These are phyloP conservation scores for Notospermus geniculatus DNA, from an alignment of 1,140 invertebrate genomes.

Conservation along the genomic window DNA sequence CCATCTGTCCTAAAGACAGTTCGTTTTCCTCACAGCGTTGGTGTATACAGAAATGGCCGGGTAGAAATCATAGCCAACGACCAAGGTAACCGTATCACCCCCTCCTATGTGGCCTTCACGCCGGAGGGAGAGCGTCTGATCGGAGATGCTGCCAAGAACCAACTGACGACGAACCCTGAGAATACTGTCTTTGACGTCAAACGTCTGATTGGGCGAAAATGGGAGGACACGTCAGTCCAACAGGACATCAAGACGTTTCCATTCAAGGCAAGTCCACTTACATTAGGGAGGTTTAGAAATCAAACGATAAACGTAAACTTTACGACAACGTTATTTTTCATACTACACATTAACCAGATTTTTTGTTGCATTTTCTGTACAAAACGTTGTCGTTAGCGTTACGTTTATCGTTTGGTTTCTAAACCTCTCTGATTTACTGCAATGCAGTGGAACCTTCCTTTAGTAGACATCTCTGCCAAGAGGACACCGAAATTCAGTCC, in stretches of 20 bases:
- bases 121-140: slow-evolving; percentile 92
- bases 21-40: slow-evolving; percentile 71
- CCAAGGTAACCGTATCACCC: slow-evolving; percentile 97
- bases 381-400: too few species aligned
- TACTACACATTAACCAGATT: too few species aligned
- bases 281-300: too few species aligned
- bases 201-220: slow-evolving; percentile 92
- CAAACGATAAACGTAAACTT: too few species aligned
- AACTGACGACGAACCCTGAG: slow-evolving; percentile 95
- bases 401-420: too few species aligned
- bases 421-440: too few species aligned
- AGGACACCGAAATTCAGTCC: too few species aligned
- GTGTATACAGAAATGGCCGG: slow-evolving; percentile 95
- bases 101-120: slow-evolving; percentile 96
- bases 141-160: slow-evolving; percentile 97
- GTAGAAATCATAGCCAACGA: slow-evolving; percentile 99
- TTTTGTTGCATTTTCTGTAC: too few species aligned
- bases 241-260: slow-evolving; percentile 94
- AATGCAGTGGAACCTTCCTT: too few species aligned
- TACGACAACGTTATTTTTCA: too few species aligned
- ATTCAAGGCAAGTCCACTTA: slow-evolving; percentile 60
- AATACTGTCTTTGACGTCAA: slow-evolving; percentile 97
- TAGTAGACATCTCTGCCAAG: too few species aligned
- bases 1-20: too few species aligned
- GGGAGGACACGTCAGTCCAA: slow-evolving; percentile 85